A percentile compares a stretch with the other conserved stretches of the same genome.
phyloP scores from a whole-genome alignment of 2,113 vertebrate genomes.

The Ascaphus truei region DNA sequence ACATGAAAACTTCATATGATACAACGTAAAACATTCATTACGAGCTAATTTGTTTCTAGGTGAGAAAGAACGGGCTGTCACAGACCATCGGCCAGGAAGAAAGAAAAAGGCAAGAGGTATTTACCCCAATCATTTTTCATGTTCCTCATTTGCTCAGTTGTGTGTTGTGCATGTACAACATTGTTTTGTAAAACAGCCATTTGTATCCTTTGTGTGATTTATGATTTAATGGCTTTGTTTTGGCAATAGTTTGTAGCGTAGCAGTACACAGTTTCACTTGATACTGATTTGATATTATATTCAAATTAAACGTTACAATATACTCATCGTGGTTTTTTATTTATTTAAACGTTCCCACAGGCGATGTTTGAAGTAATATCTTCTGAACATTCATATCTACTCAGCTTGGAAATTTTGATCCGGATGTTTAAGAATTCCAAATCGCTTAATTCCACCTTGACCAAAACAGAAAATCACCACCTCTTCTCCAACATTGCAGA shows the following conservation, averaged over 20 bases:
- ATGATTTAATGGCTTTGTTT: too few relatives aligned
- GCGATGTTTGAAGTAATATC: constrained; percentile 97
- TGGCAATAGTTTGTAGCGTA: too few relatives aligned
- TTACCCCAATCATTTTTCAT: not conserved
- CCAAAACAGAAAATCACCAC: constrained; percentile 92
- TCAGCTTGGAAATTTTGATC: constrained; percentile 91
- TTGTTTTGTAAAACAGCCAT: too few relatives aligned
- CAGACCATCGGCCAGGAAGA: constrained; percentile 80
- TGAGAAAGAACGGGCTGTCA: constrained; percentile 81
- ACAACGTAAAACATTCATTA: too few relatives aligned
- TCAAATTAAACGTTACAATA: not conserved
- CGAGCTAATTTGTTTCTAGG: constrained; percentile 68
- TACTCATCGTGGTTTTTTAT: not conserved
- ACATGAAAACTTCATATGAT: too few relatives aligned
- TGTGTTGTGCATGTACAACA: too few relatives aligned
- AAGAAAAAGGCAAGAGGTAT: constrained; percentile 92
- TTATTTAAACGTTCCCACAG: constrained; percentile 56
- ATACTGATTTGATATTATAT: too few relatives aligned
- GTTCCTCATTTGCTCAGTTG: not conserved
- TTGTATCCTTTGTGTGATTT: too few relatives aligned
- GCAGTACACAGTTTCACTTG: too few relatives aligned
- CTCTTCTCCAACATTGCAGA: constrained; percentile 95
- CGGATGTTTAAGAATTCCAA: constrained; percentile 90
- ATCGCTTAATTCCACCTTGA: constrained; percentile 85
- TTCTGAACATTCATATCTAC: constrained; percentile 93